A percentile compares a stretch with the other conserved stretches of the same genome.
phyloP scores from a whole-genome alignment of 2,797 vertebrate genomes.

The Lateolabrax maculatus region DNA sequence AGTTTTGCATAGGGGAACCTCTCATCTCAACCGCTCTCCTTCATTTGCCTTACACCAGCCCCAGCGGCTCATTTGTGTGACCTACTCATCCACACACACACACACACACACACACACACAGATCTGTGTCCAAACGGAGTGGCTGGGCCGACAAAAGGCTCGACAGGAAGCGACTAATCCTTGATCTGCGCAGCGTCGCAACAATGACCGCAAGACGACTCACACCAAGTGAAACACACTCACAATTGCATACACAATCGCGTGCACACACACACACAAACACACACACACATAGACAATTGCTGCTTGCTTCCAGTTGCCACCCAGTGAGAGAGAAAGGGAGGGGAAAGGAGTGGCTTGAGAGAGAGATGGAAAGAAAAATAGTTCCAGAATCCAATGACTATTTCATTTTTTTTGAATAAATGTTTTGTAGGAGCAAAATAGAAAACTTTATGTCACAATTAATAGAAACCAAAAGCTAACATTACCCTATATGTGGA shows the following conservation, averaged over 20 bases:
- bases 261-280: slow-evolving; percentile 42
- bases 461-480: not conserved
- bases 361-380: slow-evolving; percentile 32
- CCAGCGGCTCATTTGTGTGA: slow-evolving; percentile 65
- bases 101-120: slow-evolving; percentile 44
- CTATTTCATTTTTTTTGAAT: slow-evolving; percentile 1
- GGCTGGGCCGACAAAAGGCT: slow-evolving; percentile 84
- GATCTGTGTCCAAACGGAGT: slow-evolving; percentile 85
- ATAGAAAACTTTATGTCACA: not conserved
- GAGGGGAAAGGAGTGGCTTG: slow-evolving; percentile 8
- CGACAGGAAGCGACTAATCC: slow-evolving; percentile 88
- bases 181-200: slow-evolving; percentile 83
- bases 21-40: slow-evolving; percentile 53
- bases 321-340: slow-evolving; percentile 67
- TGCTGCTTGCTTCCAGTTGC: slow-evolving; percentile 72
- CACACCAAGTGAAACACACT: slow-evolving; percentile 58
- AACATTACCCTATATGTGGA: not conserved
- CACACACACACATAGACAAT: slow-evolving; percentile 62
- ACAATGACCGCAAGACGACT: slow-evolving; percentile 80
- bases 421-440: not conserved
- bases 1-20: slow-evolving; percentile 43
- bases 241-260: slow-evolving; percentile 42
- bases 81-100: slow-evolving; percentile 21
- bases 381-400: slow-evolving; percentile 3
- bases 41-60: slow-evolving; percentile 58